A percentile compares a stretch with the other conserved stretches of the same genome.
Conservation (phyloP, 2,113 vertebrate genomes). For the Arizona elegans region DNA sequence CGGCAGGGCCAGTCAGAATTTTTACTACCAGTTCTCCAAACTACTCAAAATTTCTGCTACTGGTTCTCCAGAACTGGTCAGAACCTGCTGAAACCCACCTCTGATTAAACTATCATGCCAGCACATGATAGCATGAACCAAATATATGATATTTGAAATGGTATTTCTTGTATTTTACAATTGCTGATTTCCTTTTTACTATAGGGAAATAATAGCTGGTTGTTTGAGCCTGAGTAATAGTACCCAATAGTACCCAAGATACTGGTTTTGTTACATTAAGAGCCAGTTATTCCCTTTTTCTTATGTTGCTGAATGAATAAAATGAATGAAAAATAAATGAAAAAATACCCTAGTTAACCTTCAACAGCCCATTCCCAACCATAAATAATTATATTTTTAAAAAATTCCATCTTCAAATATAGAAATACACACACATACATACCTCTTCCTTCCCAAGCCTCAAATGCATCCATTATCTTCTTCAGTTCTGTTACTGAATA, state of each 20-base stretch:
- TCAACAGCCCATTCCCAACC: not conserved
- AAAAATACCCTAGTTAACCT: not conserved
- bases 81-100: too few relatives aligned
- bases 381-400: not conserved
- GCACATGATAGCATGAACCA: not conserved
- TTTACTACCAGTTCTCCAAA: too few relatives aligned
- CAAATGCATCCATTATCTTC: slow-evolving; percentile 74
- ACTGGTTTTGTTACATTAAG: not conserved
- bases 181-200: not conserved
- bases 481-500: slow-evolving; percentile 72
- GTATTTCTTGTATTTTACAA: not conserved
- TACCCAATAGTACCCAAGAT: not conserved
- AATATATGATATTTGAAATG: not conserved
- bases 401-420: not conserved
- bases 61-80: too few relatives aligned
- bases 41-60: too few relatives aligned
- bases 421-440: slow-evolving; percentile 34
- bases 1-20: too few relatives aligned
- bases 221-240: not conserved
- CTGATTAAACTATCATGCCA: not conserved
- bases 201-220: not conserved
- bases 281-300: not conserved
- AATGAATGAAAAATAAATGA: not conserved
- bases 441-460: slow-evolving; percentile 74
- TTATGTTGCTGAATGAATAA: not conserved